Conservation (phyloP, 2,888 invertebrate genomes). For the Drosophila prolongata region DNA sequence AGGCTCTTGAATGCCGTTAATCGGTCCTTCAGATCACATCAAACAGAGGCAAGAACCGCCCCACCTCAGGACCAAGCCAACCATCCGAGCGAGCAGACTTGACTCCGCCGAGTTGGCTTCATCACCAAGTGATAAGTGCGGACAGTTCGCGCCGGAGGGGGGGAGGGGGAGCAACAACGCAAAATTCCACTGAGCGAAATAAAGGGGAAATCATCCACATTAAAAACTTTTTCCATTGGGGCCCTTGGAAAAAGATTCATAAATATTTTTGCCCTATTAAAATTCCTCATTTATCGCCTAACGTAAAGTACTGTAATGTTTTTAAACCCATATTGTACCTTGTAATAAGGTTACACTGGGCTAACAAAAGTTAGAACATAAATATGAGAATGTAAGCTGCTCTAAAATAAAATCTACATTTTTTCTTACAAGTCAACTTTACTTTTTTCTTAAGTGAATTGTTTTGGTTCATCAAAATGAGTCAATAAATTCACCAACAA, state of each 20-base stretch:
- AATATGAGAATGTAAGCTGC: no score
- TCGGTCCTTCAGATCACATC: conserved; percentile 79
- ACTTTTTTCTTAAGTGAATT: no score
- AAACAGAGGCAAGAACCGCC: conserved; percentile 36
- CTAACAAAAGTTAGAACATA: no score
- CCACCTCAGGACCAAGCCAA: background rate
- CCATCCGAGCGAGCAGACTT: conserved; percentile 7
- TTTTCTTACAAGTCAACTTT: no score
- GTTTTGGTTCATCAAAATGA: no score
- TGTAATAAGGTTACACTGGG: background rate
- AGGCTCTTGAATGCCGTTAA: conserved; percentile 72
- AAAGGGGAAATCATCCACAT: background rate
- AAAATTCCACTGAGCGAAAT: conserved; percentile 6
- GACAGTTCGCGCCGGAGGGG: conserved; percentile 11
- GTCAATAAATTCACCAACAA: no score
- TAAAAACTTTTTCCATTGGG: background rate
- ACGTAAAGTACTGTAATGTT: background rate
- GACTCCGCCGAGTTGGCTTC: conserved; percentile 51
- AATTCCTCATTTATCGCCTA: background rate
- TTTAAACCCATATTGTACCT: background rate
- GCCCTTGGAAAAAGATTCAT: background rate
- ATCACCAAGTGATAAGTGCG: conserved; percentile 59
- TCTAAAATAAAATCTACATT: no score
- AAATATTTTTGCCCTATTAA: background rate
- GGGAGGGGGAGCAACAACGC: background rate